Percentiles rank a stretch among this genome's conserved stretches.
Evolutionary conservation across 2,888 invertebrate genomes (phyloP).

Genomic region (Papilio gigon): DNA sequence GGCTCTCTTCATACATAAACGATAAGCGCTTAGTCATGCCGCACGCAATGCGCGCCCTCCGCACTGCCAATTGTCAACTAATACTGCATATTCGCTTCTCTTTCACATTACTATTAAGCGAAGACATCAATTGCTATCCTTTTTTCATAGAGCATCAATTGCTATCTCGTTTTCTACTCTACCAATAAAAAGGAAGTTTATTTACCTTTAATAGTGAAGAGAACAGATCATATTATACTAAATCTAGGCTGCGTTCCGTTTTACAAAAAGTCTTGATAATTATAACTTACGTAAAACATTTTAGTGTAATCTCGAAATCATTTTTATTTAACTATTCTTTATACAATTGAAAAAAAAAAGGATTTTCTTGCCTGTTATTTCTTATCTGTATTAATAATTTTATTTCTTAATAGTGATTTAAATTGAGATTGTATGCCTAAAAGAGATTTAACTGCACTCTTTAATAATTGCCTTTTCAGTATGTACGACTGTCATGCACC

Average conservation of each 20-base stretch:
- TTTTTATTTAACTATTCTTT: background rate
- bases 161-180: background rate
- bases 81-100: background rate
- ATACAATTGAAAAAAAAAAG: background rate
- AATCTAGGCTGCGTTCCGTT: no score
- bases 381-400: background rate
- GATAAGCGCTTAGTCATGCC: slow-evolving; percentile 39
- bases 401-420: background rate
- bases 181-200: no score
- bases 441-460: background rate
- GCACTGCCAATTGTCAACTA: background rate
- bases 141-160: background rate
- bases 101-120: background rate
- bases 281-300: background rate
- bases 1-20: slow-evolving; percentile 39
- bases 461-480: slow-evolving; percentile 2
- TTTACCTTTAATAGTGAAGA: no score
- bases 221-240: no score
- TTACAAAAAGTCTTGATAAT: no score
- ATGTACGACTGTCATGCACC: background rate
- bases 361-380: no score
- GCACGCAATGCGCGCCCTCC: slow-evolving; percentile 11
- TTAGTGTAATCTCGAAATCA: background rate
- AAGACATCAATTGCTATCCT: background rate
- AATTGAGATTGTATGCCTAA: background rate